phyloP scores from a whole-genome alignment of 2,113 vertebrate genomes.

The Gulo gulo region DNA sequence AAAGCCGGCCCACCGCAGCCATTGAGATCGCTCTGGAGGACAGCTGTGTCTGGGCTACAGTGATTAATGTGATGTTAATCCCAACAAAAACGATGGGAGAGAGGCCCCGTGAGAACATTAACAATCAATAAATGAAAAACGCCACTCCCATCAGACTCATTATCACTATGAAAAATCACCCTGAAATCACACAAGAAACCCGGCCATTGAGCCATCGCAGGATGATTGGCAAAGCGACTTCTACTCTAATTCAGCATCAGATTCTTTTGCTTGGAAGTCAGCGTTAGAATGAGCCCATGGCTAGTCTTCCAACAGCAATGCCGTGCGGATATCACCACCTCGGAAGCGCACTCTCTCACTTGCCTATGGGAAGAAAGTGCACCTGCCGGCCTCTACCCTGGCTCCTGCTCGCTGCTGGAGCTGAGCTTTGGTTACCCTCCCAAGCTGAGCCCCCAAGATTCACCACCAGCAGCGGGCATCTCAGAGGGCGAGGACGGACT shows the following conservation, averaged over 20 bases:
- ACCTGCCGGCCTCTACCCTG: background rate
- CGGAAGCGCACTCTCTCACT: background rate
- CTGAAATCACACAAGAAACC: slow-evolving; percentile 17
- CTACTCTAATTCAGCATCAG: background rate
- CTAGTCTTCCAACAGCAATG: background rate
- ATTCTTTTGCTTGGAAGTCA: background rate
- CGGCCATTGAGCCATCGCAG: background rate
- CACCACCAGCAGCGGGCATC: background rate
- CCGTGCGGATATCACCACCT: background rate
- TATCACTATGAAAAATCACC: slow-evolving; percentile 58
- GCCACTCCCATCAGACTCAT: slow-evolving; percentile 40
- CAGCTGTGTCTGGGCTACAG: slow-evolving; percentile 44
- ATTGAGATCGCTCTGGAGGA: background rate
- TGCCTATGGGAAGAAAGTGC: background rate
- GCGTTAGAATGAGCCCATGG: background rate
- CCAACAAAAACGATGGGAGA: slow-evolving; percentile 11
- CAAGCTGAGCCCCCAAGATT: background rate
- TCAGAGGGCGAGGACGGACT: fast-evolving
- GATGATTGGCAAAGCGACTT: background rate
- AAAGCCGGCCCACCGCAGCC: background rate
- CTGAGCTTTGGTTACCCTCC: background rate
- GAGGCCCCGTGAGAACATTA: slow-evolving; percentile 30
- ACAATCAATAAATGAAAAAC: slow-evolving; percentile 51
- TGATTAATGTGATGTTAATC: slow-evolving; percentile 54
- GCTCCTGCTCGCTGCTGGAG: background rate